A percentile compares a stretch with the other conserved stretches of the same genome.
Conservation (phyloP, 2,888 invertebrate species). For the Cyrtodaria siliqua region DNA sequence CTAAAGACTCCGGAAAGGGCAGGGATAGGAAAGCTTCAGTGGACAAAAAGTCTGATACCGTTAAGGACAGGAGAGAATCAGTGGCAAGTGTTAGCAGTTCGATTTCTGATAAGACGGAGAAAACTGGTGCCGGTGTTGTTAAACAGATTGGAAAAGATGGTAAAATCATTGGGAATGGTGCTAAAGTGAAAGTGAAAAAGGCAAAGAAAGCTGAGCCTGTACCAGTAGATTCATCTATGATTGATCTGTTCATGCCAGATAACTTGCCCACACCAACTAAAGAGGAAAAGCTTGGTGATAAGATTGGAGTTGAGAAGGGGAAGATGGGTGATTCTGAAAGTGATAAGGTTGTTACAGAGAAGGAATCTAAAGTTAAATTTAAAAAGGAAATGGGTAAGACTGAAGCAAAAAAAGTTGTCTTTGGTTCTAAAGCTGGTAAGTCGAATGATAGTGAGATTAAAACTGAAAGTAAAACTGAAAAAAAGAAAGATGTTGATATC, state of each 20-base stretch:
- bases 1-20: slow-evolving; percentile 13
- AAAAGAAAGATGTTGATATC: slow-evolving; percentile 10
- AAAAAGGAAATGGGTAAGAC: background rate
- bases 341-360: slow-evolving; percentile 6
- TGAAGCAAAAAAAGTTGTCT: background rate
- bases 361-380: slow-evolving; percentile 28
- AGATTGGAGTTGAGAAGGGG: slow-evolving; percentile 15
- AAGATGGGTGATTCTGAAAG: background rate
- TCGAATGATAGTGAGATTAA: slow-evolving; percentile 6
- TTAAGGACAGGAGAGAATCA: slow-evolving; percentile 41
- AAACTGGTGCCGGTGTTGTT: slow-evolving; percentile 3
- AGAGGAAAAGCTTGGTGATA: slow-evolving; percentile 33
- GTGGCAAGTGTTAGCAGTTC: slow-evolving; percentile 18
- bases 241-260: slow-evolving; percentile 82
- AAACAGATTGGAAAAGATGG: slow-evolving; percentile 16
- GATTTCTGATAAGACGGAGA: slow-evolving; percentile 10
- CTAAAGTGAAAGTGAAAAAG: slow-evolving; percentile 45
- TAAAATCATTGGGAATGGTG: slow-evolving; percentile 29
- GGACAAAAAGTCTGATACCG: slow-evolving; percentile 10
- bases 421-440: background rate
- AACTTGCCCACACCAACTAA: slow-evolving; percentile 36
- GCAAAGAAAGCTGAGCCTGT: slow-evolving; percentile 63
- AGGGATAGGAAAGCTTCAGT: slow-evolving; percentile 3
- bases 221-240: slow-evolving; percentile 73
- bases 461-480: slow-evolving; percentile 8